Percentiles rank a stretch among this genome's conserved stretches.
Evolutionary conservation across 2,113 vertebrate species (phyloP).

Genomic region (Trematocara stigmaticum): DNA sequence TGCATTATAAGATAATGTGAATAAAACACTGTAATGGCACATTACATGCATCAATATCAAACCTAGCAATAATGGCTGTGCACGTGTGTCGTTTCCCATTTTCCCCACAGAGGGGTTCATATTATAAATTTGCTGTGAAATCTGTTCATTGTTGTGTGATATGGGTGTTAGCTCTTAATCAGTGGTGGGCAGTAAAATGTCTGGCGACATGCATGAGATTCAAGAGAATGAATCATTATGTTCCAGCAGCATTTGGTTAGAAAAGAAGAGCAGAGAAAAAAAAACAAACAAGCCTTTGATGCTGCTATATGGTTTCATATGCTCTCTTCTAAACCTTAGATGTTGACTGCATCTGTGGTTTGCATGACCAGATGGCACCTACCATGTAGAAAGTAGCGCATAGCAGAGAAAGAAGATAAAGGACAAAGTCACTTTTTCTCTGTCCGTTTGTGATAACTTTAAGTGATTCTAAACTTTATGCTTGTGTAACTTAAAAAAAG

Average conservation of each 20-base stretch:
- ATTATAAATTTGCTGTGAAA: neutral
- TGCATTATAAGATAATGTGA: neutral
- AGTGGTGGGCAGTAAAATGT: neutral
- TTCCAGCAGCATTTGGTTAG: neutral
- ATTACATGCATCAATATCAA: neutral
- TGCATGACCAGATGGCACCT: neutral
- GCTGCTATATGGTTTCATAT: neutral
- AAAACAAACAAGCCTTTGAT: neutral
- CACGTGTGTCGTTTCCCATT: neutral
- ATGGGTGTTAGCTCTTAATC: neutral
- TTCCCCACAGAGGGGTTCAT: neutral
- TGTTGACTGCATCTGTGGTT: neutral
- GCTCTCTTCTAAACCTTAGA: neutral
- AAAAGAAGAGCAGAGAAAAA: neutral
- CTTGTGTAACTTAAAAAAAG: neutral
- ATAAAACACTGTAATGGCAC: neutral
- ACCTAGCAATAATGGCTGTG: neutral
- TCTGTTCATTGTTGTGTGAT: neutral
- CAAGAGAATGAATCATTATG: neutral
- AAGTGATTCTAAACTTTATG: neutral
- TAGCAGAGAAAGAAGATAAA: neutral
- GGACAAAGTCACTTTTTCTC: neutral
- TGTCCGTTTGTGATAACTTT: neutral
- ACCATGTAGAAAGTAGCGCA: neutral
- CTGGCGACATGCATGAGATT: neutral